phyloP scores from a whole-genome alignment of 92 coral and sea anemone genomes.

The Isaurus tuberculatus region DNA sequence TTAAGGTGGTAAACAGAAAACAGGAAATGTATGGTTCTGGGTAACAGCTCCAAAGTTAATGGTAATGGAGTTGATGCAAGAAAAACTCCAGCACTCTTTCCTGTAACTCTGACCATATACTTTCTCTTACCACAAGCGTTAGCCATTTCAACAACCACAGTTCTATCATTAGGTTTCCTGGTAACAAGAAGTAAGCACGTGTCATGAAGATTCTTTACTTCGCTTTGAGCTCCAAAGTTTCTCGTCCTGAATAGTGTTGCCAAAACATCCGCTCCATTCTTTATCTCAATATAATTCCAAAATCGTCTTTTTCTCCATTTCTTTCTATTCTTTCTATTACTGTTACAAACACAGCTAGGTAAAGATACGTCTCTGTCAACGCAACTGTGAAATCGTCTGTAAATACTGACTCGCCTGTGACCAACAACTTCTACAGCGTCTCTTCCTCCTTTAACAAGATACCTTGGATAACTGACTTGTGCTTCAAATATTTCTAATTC shows the following conservation, averaged over 20 bases:
- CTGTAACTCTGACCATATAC: slow-evolving; percentile 70
- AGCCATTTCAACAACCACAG: slow-evolving; percentile 75
- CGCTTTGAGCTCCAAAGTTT: slow-evolving; percentile 77
- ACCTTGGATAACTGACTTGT: slow-evolving; percentile 66
- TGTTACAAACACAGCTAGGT: slow-evolving; percentile 83
- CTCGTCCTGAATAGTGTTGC: slow-evolving; percentile 62
- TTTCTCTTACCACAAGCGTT: slow-evolving; percentile 74
- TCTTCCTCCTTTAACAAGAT: not conserved
- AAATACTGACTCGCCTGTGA: slow-evolving; percentile 86
- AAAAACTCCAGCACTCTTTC: slow-evolving; percentile 71
- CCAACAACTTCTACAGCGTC: slow-evolving; percentile 53
- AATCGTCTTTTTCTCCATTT: slow-evolving; percentile 43
- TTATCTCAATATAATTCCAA: slow-evolving; percentile 70
- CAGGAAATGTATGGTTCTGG: slow-evolving; percentile 77
- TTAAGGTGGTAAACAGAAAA: slow-evolving; percentile 73
- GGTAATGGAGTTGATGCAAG: slow-evolving; percentile 70
- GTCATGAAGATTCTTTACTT: slow-evolving; percentile 76
- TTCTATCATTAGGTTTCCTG: slow-evolving; percentile 71
- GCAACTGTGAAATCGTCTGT: slow-evolving; percentile 81
- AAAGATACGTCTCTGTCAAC: slow-evolving; percentile 75
- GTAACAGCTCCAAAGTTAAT: slow-evolving; percentile 55
- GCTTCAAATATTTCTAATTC: slow-evolving; percentile 79
- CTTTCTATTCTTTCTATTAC: slow-evolving; percentile 54
- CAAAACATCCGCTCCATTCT: slow-evolving; percentile 61
- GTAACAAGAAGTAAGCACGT: slow-evolving; percentile 79